Base-by-base conservation (phyloP, 2,888 invertebrate genomes). In the Trimorus sp. region DNA sequence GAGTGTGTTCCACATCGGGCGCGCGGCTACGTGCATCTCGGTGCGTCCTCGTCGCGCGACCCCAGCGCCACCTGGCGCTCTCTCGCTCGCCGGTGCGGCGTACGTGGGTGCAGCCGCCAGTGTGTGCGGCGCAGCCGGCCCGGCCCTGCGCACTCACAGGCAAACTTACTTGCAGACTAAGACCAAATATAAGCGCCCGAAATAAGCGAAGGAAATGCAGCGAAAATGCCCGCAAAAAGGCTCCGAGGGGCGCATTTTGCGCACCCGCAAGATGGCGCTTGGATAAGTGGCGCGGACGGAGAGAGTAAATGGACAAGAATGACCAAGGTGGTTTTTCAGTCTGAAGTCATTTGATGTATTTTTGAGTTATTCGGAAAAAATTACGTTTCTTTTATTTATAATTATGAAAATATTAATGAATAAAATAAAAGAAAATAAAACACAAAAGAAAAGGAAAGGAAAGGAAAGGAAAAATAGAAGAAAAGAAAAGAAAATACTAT, bases 1-100 rank as follows among this genome's bases (percentile, higher is more conserved):
- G 89, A 90, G 88, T 88, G 89, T 89, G 90, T 88, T 90, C 89
- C 86, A 90, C 89, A 90, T 90, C 84, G 88, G 78, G 63, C 77
- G 88, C 79, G 63, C 77, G 68, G 54, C 42, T 71, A 81, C 75
- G 53, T 82, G 82, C 84, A 71, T 68, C 79, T 58, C 60, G 37
- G 16, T n/a, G n/a, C 37, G 73, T 79, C 68, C 63, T 66, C 58
- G 60, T 71, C 65, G 7, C 42, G 12, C 37, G 54, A 15, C 7
- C 37, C 65, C 38, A 14, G 59, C 79, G 37, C 53, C 62, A 56
- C 76, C 45, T 68, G 58, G 54, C 54, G 8, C 60, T 14, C 48
- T 68, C 49, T 68, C 68, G 3, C 26, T 60, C 54, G 7, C 37
- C 42, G 40, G 12, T 51, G 48, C 42, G 36, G 53, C 42, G 74